These are phyloP conservation scores for Gastrophryne carolinensis DNA, from an alignment of 2,797 vertebrate genomes.

Conservation along the genomic window DNA sequence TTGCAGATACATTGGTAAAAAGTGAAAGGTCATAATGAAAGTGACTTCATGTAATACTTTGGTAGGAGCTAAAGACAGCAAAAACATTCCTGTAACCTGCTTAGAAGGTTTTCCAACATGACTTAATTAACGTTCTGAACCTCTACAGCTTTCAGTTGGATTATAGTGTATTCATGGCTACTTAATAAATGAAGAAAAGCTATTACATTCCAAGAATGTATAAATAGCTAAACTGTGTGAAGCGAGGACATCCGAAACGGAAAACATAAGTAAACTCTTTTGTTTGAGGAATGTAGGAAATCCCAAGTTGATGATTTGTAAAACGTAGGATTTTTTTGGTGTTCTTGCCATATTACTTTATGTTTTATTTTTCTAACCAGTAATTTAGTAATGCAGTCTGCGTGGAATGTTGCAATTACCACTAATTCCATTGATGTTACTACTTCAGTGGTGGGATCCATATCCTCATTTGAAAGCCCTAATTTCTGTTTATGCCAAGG, in stretches of 20 bases:
- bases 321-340: background rate
- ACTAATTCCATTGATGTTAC: conserved; percentile 40
- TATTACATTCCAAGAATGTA: background rate
- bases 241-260: conserved; percentile 24
- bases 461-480: conserved; percentile 51
- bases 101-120: no score
- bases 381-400: conserved; percentile 18
- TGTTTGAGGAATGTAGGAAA: conserved; percentile 5
- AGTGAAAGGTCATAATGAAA: no score
- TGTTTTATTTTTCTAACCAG: conserved; percentile 3
- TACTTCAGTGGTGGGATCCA: conserved; percentile 24
- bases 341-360: background rate
- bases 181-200: background rate
- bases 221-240: background rate
- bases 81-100: no score
- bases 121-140: no score
- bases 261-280: conserved; percentile 9
- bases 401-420: conserved; percentile 55
- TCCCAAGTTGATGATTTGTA: conserved; percentile 9
- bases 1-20: no score
- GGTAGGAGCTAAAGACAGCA: no score
- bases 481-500: conserved; percentile 57
- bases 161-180: background rate
- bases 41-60: no score
- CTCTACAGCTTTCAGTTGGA: no score